Conservation (phyloP, 2,888 invertebrate species). For the Parnassius orleans region DNA sequence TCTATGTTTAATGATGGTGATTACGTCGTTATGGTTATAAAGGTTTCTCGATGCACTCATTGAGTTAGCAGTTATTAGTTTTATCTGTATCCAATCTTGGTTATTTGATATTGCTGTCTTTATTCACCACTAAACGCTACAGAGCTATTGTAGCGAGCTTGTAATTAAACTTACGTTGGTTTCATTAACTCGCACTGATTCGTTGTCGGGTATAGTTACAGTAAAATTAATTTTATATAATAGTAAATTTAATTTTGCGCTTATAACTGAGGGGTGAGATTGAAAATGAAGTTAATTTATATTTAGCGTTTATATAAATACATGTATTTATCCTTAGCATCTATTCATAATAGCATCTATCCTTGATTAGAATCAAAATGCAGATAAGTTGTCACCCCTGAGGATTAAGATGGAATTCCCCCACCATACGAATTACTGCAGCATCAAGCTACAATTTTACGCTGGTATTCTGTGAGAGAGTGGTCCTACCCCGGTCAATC, state of each 20-base stretch:
- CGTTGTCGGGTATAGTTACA: conserved; percentile 1
- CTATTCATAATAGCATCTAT: too few relatives aligned
- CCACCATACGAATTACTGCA: too few relatives aligned
- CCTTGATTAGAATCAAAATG: too few relatives aligned
- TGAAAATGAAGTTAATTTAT: background rate
- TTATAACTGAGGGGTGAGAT: background rate
- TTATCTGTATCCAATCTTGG: conserved; percentile 32
- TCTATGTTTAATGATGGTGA: background rate
- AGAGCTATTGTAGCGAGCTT: conserved; percentile 5
- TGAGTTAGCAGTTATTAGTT: conserved; percentile 33
- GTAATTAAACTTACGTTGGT: conserved; percentile 12
- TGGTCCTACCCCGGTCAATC: too few relatives aligned
- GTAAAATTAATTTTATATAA: conserved; percentile 12
- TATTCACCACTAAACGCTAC: background rate
- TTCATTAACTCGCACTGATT: conserved; percentile 4
- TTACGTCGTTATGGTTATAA: conserved; percentile 1
- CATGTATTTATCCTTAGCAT: too few relatives aligned
- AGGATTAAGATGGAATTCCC: too few relatives aligned
- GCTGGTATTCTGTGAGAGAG: too few relatives aligned
- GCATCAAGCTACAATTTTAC: too few relatives aligned
- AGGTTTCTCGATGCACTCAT: conserved; percentile 16
- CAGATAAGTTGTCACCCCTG: too few relatives aligned
- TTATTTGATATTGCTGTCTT: conserved; percentile 28
- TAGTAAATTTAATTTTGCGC: conserved; percentile 5
- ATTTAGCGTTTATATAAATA: background rate